Evolutionary conservation across 2,888 invertebrate genomes (phyloP), one percentile per base, ranked within the genome.

Genomic region (Tenthredo livida): DNA sequence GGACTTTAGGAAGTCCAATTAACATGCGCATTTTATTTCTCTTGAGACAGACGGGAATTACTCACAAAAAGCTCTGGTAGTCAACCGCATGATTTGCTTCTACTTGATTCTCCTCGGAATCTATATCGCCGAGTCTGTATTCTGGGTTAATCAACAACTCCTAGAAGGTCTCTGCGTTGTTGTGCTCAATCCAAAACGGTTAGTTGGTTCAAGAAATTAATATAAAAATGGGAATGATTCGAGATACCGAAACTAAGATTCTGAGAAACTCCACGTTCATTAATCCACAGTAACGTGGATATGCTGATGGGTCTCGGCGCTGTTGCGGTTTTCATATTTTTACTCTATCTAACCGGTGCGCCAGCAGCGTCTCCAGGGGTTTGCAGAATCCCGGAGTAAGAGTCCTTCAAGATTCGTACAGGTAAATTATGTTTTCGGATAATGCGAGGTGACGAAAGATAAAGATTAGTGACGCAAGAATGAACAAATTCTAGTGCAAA

Each of bases 81-180:
- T 87, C n/a, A 89, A 89, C 86, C 88, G 87, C 86, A 86, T 90
- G 67, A 84, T 88, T 43, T 87, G 87, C 47, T 90, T 88, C 84
- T 89, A 90, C 86, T 84, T 89, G 67, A 86, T 90, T 77, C 87
- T 88, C 40, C 82, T 89, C 67, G 86, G 88, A 40, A 88, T 90
- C 75, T 87, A 89, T 84, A 85, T 90, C 50, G 89, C 89, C 67
- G 88, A 90, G 50, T 75, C 86, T 61, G 88, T 85, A 33, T 88
- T 89, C 82, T 89, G 89, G 89, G 84, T 88, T 9, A 85, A 88
- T 83, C 85, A 86, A 84, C 88, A 86, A 86, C 85, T 89, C 12
- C 77, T 90, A n/a, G 83, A 87, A 67, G 78, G 86, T 40, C 86
- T 89, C 17, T 84, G 80, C 54, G 75, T 84, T 50, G 85, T 88